Base-by-base conservation (phyloP, 2,888 invertebrate species). In the Agonopterix heracliana region DNA sequence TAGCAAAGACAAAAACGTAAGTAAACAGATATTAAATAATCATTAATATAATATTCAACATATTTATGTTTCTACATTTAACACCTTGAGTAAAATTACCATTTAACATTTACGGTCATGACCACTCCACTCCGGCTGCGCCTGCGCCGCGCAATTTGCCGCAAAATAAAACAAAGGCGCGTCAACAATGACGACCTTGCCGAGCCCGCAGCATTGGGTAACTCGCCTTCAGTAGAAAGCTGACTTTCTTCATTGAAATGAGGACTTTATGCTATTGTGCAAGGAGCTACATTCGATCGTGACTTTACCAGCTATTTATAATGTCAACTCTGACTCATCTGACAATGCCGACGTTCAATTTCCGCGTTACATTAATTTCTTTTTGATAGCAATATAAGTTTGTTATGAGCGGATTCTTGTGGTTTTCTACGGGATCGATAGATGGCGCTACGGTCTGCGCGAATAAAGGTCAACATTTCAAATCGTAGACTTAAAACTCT, bases 101-200 rank as follows among this genome's bases (percentile, higher is more conserved):
- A 51, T 48, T 26, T 46, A 46, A 44, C 44, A 60, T 61, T 59
- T 66, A 65, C 63, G 69, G 66, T 68, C 69, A 71, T 64, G 70
- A 74, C 59, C 56, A 52, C 47, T 41, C 3, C n/a, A n/a, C 41
- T n/a, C 9, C 13, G 26, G 41, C 41, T 41, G 41, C 26, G 41
- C 3, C 26, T 26, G 34, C 51, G 53, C 56, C 54, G 54, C 54
- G 56, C 57, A 58, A 49, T 48, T 55, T 51, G 42, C 55, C 51
- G 59, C 57, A 52, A 63, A 68, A 65, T 65, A 66, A 73, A 74
- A 75, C 72, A 77, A 79, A 74, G 65, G 65, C 53, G 59, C 63
- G 65, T 70, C 68, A 68, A 74, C 67, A 72, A 61, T 56, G 59
- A 52, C 66, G 74, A 73, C 77, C 76, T 76, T 75, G 74, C 50